Conservation (phyloP, 2,888 invertebrate species). For the Melanotus villosus region DNA sequence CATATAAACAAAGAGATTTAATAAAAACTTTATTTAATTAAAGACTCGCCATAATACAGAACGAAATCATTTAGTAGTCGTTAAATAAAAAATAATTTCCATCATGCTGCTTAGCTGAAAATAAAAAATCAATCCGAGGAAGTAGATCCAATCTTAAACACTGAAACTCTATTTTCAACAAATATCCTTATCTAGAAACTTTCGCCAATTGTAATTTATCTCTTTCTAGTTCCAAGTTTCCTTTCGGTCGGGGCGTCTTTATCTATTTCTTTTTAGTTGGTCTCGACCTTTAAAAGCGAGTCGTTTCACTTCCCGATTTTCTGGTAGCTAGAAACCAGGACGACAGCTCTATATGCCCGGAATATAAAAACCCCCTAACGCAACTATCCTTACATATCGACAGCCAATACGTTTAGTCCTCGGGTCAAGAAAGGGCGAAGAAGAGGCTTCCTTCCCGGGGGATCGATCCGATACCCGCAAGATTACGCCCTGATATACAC, state of each 20-base stretch:
- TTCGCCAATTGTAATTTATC: conserved; percentile 37
- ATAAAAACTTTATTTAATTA: no score
- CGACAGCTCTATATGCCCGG: conserved; percentile 39
- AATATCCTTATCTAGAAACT: conserved; percentile 39
- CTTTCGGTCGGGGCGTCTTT: conserved; percentile 19
- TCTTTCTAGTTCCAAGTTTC: conserved; percentile 32
- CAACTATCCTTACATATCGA: conserved; percentile 46
- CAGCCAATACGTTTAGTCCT: conserved; percentile 48
- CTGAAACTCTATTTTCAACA: conserved; percentile 40
- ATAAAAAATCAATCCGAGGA: conserved; percentile 38
- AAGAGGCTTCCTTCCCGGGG: conserved; percentile 50
- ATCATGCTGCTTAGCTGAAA: background rate
- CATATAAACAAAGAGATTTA: no score
- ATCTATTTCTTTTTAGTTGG: conserved; percentile 32
- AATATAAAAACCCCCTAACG: conserved; percentile 41
- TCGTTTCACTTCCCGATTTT: conserved; percentile 1
- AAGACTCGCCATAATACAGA: no score
- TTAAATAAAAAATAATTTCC: background rate
- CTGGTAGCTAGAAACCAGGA: conserved; percentile 2
- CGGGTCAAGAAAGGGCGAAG: conserved; percentile 44
- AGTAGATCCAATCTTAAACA: conserved; percentile 26
- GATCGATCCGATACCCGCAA: conserved; percentile 57
- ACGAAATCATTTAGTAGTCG: no score
- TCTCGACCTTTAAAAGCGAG: conserved; percentile 25
- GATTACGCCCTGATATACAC: conserved; percentile 61